A percentile compares a stretch with the other conserved stretches of the same genome.
Conservation (phyloP, 2,113 vertebrate species). For the Phylloscopus whistleri region DNA sequence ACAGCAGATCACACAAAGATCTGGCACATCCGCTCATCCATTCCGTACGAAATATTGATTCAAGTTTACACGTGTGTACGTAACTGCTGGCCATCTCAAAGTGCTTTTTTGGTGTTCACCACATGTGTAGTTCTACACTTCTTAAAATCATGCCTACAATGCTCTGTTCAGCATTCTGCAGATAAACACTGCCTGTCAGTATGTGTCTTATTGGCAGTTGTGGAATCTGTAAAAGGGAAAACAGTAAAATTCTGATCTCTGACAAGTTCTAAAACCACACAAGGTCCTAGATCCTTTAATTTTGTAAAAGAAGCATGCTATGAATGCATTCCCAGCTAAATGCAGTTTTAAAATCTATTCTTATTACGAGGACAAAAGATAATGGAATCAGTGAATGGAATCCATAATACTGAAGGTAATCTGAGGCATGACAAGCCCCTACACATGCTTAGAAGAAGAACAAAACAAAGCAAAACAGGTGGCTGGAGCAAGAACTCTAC, state of each 20-base stretch:
- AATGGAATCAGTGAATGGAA: background rate
- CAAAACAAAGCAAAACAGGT: background rate
- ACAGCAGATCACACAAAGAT: background rate
- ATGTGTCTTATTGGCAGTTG: background rate
- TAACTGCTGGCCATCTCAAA: background rate
- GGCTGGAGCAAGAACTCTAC: background rate
- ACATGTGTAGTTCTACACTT: background rate
- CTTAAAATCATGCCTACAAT: background rate
- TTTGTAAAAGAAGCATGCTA: background rate
- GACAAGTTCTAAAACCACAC: background rate
- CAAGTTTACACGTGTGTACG: fast-evolving
- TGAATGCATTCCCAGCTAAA: background rate
- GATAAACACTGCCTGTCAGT: background rate
- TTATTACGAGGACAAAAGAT: background rate
- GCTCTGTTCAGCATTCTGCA: background rate
- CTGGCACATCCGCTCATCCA: background rate
- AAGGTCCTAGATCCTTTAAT: background rate
- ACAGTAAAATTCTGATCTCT: background rate
- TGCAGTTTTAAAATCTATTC: background rate
- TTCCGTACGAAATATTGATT: background rate
- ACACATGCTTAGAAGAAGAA: background rate
- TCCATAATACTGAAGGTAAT: background rate
- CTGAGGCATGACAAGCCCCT: background rate
- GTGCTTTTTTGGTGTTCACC: background rate
- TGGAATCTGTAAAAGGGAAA: background rate